Evolutionary conservation across 1,140 invertebrate genomes (phyloP).

Genomic region (Elymnias hypermnestra): DNA sequence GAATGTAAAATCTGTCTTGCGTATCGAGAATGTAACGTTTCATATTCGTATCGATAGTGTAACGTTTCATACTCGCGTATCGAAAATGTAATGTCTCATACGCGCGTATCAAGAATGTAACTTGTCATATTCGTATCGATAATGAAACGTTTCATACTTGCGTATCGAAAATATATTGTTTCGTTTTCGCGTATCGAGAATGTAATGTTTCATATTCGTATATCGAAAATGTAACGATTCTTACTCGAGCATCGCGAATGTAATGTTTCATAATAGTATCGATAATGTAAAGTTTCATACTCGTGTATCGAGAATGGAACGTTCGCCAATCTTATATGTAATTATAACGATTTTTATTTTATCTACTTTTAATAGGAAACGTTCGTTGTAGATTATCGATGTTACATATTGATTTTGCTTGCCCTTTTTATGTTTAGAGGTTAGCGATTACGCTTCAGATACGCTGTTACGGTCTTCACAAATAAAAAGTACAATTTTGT

Average conservation of each 20-base stretch:
- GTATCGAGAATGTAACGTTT: slow-evolving; percentile 51
- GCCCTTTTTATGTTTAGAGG: slow-evolving; percentile 31
- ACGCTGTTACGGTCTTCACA: slow-evolving; percentile 2
- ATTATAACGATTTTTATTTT: slow-evolving; percentile 4
- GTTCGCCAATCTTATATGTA: too few relatives aligned
- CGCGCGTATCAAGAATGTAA: too few relatives aligned
- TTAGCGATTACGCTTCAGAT: slow-evolving; percentile 27
- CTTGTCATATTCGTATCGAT: too few relatives aligned
- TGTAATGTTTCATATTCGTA: slow-evolving; percentile 49
- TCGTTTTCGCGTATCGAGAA: slow-evolving; percentile 55
- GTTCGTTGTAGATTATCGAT: slow-evolving; percentile 7
- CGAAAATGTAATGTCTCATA: background rate
- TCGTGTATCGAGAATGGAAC: slow-evolving; percentile 31
- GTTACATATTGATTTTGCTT: slow-evolving; percentile 33
- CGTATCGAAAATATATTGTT: too few relatives aligned
- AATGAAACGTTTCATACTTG: background rate
- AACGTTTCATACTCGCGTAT: slow-evolving; percentile 5
- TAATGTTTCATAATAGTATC: slow-evolving; percentile 19
- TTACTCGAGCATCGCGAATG: background rate
- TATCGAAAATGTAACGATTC: slow-evolving; percentile 23
- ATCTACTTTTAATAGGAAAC: slow-evolving; percentile 6
- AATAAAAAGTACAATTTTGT: background rate
- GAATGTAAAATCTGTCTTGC: slow-evolving; percentile 57
- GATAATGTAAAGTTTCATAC: slow-evolving; percentile 53
- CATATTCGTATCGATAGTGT: slow-evolving; percentile 40